These are phyloP conservation scores for Osmoderma eremita DNA, from an alignment of 2,888 invertebrate species.

Conservation along the genomic window DNA sequence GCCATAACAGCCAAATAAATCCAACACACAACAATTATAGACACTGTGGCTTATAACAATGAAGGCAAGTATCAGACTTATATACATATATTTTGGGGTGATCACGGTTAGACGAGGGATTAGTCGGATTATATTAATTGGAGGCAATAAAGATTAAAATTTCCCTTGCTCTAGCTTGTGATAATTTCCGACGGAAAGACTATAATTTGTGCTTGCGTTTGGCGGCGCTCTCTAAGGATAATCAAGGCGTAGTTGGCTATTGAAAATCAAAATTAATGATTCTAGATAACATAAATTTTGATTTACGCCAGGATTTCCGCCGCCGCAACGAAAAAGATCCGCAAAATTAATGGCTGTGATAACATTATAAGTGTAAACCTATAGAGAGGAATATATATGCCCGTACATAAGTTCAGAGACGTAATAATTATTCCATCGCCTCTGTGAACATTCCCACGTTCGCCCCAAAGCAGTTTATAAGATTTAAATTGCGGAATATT, in stretches of 20 bases:
- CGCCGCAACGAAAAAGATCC: background rate
- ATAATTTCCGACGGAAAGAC: slow-evolving; percentile 22
- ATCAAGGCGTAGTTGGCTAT: slow-evolving; percentile 23
- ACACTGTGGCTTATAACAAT: slow-evolving; percentile 11
- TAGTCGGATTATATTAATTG: slow-evolving; percentile 32
- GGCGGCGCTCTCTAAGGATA: slow-evolving; percentile 13
- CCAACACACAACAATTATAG: too few relatives aligned
- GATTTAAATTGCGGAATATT: too few relatives aligned
- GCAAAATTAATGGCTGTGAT: too few relatives aligned
- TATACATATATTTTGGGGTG: slow-evolving; percentile 17
- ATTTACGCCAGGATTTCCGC: background rate
- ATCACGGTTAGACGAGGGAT: slow-evolving; percentile 26
- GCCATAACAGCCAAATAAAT: too few relatives aligned
- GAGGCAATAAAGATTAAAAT: slow-evolving; percentile 33
- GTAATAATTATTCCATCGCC: too few relatives aligned
- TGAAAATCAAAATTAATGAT: slow-evolving; percentile 32
- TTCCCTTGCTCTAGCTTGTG: slow-evolving; percentile 20
- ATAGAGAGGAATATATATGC: too few relatives aligned
- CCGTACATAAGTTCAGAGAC: too few relatives aligned
- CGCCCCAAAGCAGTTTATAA: too few relatives aligned
- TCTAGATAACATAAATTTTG: slow-evolving; percentile 19
- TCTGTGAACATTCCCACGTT: too few relatives aligned
- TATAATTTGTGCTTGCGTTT: slow-evolving; percentile 25
- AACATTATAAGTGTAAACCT: too few relatives aligned
- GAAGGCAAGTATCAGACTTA: slow-evolving; percentile 13